phyloP scores from a whole-genome alignment of 1,140 invertebrate species.

The Acromyrmex charruanus region DNA sequence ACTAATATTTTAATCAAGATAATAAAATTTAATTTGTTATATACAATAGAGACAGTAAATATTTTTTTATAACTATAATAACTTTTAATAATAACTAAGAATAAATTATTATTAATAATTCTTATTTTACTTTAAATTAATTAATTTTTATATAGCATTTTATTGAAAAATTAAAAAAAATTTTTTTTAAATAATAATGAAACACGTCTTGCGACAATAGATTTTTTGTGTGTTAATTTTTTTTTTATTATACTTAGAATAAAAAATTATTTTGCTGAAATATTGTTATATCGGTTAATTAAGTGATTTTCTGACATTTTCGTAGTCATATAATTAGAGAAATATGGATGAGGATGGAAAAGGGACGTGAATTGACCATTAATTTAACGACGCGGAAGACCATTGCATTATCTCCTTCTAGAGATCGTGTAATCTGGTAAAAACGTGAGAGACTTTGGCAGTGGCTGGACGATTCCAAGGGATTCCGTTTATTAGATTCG shows the following conservation, averaged over 20 bases:
- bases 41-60: too few species aligned
- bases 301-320: slow-evolving; percentile 9
- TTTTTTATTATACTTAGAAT: neutral
- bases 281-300: neutral
- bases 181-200: neutral
- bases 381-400: slow-evolving; percentile 42
- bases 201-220: neutral
- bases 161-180: neutral
- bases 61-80: too few species aligned
- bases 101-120: neutral
- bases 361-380: slow-evolving; percentile 32
- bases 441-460: slow-evolving; percentile 52
- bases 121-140: neutral
- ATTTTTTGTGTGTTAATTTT: slow-evolving; percentile 22
- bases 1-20: too few species aligned
- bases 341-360: neutral
- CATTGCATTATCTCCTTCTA: slow-evolving; percentile 25
- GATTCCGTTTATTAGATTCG: slow-evolving; percentile 39
- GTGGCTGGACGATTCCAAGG: slow-evolving; percentile 10
- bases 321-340: slow-evolving; percentile 13
- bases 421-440: slow-evolving; percentile 48
- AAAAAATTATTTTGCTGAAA: slow-evolving; percentile 4
- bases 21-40: too few species aligned
- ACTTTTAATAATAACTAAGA: neutral
- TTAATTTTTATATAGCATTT: neutral